A percentile compares a stretch with the other conserved stretches of the same genome.
phyloP scores from a whole-genome alignment of 2,888 invertebrate genomes.

The Drepana falcataria region DNA sequence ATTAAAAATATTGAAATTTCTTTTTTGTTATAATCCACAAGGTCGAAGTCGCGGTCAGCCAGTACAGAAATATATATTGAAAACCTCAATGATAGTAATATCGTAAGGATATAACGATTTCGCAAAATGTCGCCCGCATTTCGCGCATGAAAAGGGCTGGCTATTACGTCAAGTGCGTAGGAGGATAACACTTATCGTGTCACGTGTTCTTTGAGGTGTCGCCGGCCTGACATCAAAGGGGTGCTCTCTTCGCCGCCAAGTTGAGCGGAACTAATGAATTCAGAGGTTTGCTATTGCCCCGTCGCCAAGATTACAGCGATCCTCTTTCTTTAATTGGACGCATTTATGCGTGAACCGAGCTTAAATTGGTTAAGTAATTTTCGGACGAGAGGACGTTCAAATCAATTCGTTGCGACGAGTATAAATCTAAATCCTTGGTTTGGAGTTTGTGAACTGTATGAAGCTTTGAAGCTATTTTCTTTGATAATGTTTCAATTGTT shows the following conservation, averaged over 20 bases:
- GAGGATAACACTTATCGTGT: slow-evolving; percentile 4
- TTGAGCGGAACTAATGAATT: slow-evolving; percentile 10
- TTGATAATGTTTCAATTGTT: not conserved
- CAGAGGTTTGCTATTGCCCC: not conserved
- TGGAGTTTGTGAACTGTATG: not conserved
- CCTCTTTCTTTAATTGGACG: not conserved
- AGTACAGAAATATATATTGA: too few relatives aligned
- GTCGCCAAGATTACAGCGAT: not conserved
- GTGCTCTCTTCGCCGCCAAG: slow-evolving; percentile 9
- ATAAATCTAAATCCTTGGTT: not conserved
- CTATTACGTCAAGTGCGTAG: slow-evolving; percentile 5
- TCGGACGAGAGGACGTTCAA: slow-evolving; percentile 5
- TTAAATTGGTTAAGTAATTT: not conserved
- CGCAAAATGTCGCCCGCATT: too few relatives aligned
- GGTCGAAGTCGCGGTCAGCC: too few relatives aligned
- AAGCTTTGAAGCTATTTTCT: not conserved
- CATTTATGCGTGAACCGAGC: not conserved
- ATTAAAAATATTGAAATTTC: too few relatives aligned
- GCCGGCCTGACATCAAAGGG: slow-evolving; percentile 16
- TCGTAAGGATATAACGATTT: too few relatives aligned
- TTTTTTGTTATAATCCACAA: too few relatives aligned
- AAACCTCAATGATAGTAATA: too few relatives aligned
- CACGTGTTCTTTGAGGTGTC: slow-evolving; percentile 10
- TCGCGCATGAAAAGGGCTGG: not conserved
- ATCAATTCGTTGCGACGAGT: slow-evolving; percentile 13